Percentiles rank a stretch among this genome's conserved stretches.
These are phyloP conservation scores for Malacosoma neustria DNA, from an alignment of 2,888 invertebrate species.

Conservation along the genomic window DNA sequence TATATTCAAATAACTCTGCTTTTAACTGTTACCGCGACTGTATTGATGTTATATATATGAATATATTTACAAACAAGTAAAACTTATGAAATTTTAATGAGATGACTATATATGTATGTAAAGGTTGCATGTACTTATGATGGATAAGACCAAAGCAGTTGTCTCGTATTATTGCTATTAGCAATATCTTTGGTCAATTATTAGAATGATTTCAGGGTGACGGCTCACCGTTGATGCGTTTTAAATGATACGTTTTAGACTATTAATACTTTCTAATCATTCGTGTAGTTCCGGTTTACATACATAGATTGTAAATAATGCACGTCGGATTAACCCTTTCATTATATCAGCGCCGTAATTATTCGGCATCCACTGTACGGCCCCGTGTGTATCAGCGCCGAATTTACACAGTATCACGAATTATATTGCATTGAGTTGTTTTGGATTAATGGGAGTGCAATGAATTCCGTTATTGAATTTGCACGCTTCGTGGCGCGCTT, in stretches of 20 bases:
- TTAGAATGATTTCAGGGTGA: constrained; percentile 59
- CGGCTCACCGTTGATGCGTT: constrained; percentile 48
- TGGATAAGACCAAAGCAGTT: constrained; percentile 63
- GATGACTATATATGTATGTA: constrained; percentile 35
- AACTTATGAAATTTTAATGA: constrained; percentile 33
- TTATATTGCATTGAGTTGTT: too few relatives aligned
- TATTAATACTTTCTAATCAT: neutral
- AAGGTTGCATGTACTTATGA: constrained; percentile 51
- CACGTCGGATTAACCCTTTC: too few relatives aligned
- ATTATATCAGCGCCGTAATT: too few relatives aligned
- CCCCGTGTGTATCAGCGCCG: too few relatives aligned
- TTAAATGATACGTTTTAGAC: neutral
- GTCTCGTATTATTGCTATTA: constrained; percentile 58
- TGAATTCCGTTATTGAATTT: too few relatives aligned
- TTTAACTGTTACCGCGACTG: constrained; percentile 43
- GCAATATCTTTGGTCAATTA: constrained; percentile 74
- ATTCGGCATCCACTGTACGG: too few relatives aligned
- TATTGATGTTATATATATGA: constrained; percentile 33
- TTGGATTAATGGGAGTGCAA: too few relatives aligned
- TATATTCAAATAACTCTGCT: constrained; percentile 48
- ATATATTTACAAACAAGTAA: constrained; percentile 26
- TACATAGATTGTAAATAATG: too few relatives aligned
- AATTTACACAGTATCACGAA: too few relatives aligned
- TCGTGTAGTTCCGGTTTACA: neutral
- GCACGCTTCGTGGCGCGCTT: too few relatives aligned